Evolutionary conservation across 2,797 vertebrate genomes (phyloP).

Genomic region (Lagorchestes hirsutus): DNA sequence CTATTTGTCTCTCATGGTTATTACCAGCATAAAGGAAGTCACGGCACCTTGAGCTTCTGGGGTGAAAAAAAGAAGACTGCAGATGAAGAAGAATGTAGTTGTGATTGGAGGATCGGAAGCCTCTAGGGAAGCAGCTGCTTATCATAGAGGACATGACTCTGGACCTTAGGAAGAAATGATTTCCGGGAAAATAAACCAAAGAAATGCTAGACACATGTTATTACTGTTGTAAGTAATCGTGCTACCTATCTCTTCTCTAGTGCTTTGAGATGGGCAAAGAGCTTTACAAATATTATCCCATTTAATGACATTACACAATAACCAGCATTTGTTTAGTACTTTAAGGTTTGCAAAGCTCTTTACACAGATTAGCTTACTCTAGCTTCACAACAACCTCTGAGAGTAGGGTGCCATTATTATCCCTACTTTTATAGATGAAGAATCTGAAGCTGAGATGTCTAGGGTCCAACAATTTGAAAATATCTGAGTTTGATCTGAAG

Average conservation of each 20-base stretch:
- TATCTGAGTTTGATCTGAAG: not conserved
- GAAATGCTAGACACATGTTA: not conserved
- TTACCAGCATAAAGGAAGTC: not conserved
- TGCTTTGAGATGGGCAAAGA: no score
- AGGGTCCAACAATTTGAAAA: not conserved
- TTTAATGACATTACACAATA: not conserved
- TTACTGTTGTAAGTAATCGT: not conserved
- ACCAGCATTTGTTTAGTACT: not conserved
- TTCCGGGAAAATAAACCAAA: not conserved
- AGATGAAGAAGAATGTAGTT: not conserved
- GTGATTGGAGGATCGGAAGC: not conserved
- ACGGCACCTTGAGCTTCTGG: not conserved
- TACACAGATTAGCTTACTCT: not conserved
- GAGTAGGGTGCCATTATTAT: not conserved
- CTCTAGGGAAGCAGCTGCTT: not conserved
- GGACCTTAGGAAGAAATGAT: not conserved
- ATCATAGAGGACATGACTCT: not conserved
- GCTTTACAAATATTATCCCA: not conserved
- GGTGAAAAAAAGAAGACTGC: not conserved
- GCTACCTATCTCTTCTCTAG: not conserved
- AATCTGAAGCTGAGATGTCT: not conserved
- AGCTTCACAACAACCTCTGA: not conserved
- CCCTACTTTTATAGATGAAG: not conserved
- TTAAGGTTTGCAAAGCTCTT: no score
- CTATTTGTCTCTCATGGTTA: not conserved